These are phyloP conservation scores for Sus scrofa DNA, from an alignment of 2,113 vertebrate species.

Conservation along the genomic window T2T-Sscrofa CM000814.6:64433501-64434000, in stretches of 20 bases:
- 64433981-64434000: background rate
- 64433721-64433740: background rate
- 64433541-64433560: background rate
- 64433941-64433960: no score
- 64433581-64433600: slow-evolving; percentile 31
- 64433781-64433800: background rate
- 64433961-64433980: background rate
- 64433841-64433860: no score
- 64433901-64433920: no score
- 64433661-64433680: background rate
- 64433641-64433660: background rate
- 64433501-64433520: slow-evolving; percentile 8
- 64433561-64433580: background rate
- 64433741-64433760: background rate
- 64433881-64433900: no score
- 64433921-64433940: no score
- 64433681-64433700: slow-evolving; percentile 9
- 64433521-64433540: slow-evolving; percentile 25
- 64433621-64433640: background rate
- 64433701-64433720: background rate
- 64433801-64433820: background rate
- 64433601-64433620: background rate
- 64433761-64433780: background rate
- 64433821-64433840: no score
- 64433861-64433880: no score